Percentiles rank a stretch among this genome's conserved stretches.
Evolutionary conservation across 2,113 vertebrate species (phyloP).

Genomic region (Ia io): DNA sequence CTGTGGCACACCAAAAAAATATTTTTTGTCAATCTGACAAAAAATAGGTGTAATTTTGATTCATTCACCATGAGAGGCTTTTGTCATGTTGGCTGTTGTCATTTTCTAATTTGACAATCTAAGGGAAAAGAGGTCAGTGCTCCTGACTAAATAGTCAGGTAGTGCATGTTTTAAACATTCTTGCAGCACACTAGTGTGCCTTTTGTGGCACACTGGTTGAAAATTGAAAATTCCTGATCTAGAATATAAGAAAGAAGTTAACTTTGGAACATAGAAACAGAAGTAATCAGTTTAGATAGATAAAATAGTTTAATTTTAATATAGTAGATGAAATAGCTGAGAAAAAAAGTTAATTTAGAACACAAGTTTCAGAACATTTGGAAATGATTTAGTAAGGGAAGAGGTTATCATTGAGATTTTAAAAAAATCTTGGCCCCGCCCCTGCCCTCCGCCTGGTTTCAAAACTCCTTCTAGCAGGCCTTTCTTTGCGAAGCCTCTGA

Average conservation of each 20-base stretch:
- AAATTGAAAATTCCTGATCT: neutral
- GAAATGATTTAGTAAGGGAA: neutral
- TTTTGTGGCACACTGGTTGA: neutral
- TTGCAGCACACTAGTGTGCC: neutral
- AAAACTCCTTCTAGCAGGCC: no score
- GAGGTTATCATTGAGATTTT: neutral
- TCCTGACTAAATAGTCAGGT: neutral
- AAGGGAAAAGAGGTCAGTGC: neutral
- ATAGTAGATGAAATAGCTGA: neutral
- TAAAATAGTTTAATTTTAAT: neutral
- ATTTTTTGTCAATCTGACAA: neutral
- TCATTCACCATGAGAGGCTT: neutral
- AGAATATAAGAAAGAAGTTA: neutral
- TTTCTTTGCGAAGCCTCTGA: no score
- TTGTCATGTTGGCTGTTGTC: neutral
- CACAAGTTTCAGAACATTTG: neutral
- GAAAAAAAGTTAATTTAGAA: conserved; percentile 23
- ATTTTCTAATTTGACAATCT: neutral
- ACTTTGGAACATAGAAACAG: neutral
- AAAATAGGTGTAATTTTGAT: neutral
- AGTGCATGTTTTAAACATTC: neutral
- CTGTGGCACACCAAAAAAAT: neutral
- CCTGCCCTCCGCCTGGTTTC: no score
- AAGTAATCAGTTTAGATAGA: neutral
- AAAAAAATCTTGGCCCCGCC: no score